Evolutionary conservation across 2,888 invertebrate genomes (phyloP), one percentile per base, ranked within the genome.

Genomic region (Athrips mouffetella): DNA sequence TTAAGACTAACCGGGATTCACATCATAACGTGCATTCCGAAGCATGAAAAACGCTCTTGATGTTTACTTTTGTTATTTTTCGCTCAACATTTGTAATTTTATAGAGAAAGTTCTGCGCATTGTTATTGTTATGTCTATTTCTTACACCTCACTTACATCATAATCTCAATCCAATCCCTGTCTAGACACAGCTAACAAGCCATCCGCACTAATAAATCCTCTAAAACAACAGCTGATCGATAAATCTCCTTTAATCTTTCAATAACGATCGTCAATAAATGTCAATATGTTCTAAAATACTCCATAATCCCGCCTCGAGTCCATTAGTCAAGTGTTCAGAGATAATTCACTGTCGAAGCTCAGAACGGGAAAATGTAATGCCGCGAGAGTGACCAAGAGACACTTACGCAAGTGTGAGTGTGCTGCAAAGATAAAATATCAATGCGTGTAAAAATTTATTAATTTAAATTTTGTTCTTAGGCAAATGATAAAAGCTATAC

Each of bases 321-420:
- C 70, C 77, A 77, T 84, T 78, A 80, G 70, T 82, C 80, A 81
- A 71, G 59, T 66, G 69, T 63, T 72, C 72, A 72, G 75, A 78
- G 74, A 80, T 82, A 81, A 79, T 74, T 80, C 80, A 76, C 76
- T 76, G 80, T 80, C 82, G 82, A 82, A 77, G 29, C 27, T n/a
- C 21, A 18, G 37, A 37, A 20, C 37, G 21, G 11, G n/a, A 21
- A 37, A 20, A 37, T 21, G 21, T 37, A 37, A 37, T 37, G 21
- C 37, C 18, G 21, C 37, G n/a, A 20, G 11, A n/a, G 70, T 2
- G 3, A 37, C 10, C 2, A 20, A 21, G 20, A 11, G 21, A 37
- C 37, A 37, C 37, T 37, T 18, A 37, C 37, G 21, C 11, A 21
- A 21, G 20, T 37, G 37, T 21, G 37, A 2, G n/a, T n/a, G n/a